A percentile compares a stretch with the other conserved stretches of the same genome.
Conservation (phyloP, 2,888 invertebrate species). For the Sympetrum striolatum region DNA sequence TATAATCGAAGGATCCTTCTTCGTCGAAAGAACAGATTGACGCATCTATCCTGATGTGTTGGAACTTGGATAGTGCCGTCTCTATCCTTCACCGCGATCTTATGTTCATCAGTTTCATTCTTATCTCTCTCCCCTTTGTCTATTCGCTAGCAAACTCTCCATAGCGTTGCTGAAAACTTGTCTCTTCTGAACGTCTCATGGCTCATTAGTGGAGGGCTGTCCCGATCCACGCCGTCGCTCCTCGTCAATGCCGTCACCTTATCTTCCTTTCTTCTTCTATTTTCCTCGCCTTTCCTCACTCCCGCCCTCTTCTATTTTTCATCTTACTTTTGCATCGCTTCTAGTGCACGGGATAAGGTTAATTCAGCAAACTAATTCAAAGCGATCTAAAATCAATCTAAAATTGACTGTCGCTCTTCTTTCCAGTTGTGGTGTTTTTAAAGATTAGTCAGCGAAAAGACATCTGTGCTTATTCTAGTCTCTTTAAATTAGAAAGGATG, state of each 20-base stretch:
- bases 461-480: too few relatives aligned
- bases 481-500: too few relatives aligned
- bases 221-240: background rate
- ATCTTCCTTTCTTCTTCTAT: background rate
- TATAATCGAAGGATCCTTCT: too few relatives aligned
- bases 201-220: slow-evolving; percentile 16
- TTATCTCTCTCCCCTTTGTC: background rate
- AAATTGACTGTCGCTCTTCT: too few relatives aligned
- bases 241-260: background rate
- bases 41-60: background rate
- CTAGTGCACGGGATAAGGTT: too few relatives aligned
- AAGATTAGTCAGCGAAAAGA: too few relatives aligned
- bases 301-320: background rate
- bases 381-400: too few relatives aligned
- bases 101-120: background rate
- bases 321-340: background rate
- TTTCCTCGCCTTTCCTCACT: background rate
- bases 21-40: background rate
- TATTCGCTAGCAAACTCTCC: background rate
- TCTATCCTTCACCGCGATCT: background rate
- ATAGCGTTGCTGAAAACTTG: background rate
- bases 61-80: background rate
- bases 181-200: slow-evolving; percentile 4
- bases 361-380: too few relatives aligned
- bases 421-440: too few relatives aligned